Base-by-base conservation (phyloP, 37 sponge, comb jelly and placozoan species). In the Chondrilla cf. caribensis region DNA sequence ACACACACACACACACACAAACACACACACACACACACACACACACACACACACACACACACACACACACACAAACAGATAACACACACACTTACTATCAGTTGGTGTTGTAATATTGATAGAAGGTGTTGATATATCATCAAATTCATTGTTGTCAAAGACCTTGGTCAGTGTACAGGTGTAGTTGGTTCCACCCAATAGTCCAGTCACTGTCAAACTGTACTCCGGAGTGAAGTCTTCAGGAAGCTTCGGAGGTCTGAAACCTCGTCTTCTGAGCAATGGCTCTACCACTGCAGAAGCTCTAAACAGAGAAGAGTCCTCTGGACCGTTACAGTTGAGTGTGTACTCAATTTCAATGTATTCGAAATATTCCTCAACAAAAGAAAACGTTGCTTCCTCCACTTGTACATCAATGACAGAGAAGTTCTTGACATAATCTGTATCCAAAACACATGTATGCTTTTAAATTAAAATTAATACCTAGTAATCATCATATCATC, bases 61-160 rank as follows among this genome's bases (percentile, higher is more conserved):
- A 47, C 51, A 47, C 51, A 47, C 51, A 47, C 51, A 11, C 51
- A 47, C 51, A 47, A 14, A 47, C 6, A 14, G 9, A 11, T 47
- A 47, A 47, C 11, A 11, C 11, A 11, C 6, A 47, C 11, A 14
- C 51, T 14, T 47, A 47, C 51, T 11, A 47, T 47, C 51, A 14
- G 51, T 47, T 47, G 11, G 51, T 47, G 51, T 47, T 6, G 51
- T 47, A 47, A 47, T 47, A 6, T 47, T 11, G 11, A 47, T 47
- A 47, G 51, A 14, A 14, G 68, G 68, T 18, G 68, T 6, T 32
- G 35, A 28, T 67, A 67, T 67, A 4, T 67, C 68, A 67, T 4
- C 35, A 67, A 67, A 67, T 29, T 67, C 68, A 28, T 33, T 33
- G 35, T 67, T 67, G 68, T 67, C 68, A 67, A 67, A 67, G 35